These are phyloP conservation scores for Wiebesia pumilae DNA, from an alignment of 1,140 invertebrate genomes.

Conservation along the genomic window DNA sequence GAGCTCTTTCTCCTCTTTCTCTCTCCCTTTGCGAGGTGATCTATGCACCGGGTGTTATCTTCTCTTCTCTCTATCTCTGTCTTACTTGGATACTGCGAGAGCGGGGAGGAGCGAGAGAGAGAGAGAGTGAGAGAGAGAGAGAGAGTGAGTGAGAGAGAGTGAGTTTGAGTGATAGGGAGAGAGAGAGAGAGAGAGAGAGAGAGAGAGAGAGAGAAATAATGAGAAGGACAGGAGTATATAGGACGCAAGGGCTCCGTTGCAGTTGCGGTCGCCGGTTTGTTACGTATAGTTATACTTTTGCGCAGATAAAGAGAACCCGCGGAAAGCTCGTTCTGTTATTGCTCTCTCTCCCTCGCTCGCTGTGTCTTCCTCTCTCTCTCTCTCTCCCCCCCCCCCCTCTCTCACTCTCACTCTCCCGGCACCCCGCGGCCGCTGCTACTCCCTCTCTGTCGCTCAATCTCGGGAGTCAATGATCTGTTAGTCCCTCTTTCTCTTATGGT, in stretches of 20 bases:
- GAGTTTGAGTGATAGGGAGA: not conserved
- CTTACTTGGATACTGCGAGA: not conserved
- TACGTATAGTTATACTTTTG: constrained; percentile 6
- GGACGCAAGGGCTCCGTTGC: constrained; percentile 26
- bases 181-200: not conserved
- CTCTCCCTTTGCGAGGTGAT: constrained; percentile 15
- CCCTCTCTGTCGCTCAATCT: not conserved
- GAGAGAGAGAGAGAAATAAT: not conserved
- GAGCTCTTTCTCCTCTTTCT: not conserved
- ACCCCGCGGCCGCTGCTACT: not conserved
- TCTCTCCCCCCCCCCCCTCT: not conserved
- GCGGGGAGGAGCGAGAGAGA: not conserved
- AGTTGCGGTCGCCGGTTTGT: constrained; percentile 16
- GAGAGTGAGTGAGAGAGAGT: not conserved
- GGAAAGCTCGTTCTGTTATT: constrained; percentile 35
- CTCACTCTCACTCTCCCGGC: constrained; percentile 4
- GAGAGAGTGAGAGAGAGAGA: not conserved
- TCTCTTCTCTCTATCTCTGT: not conserved
- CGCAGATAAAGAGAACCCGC: not conserved
- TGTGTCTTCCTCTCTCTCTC: constrained; percentile 29
- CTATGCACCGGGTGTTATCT: constrained; percentile 12
- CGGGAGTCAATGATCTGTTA: constrained; percentile 52
- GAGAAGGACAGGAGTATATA: not conserved
- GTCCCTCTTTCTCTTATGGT: constrained; percentile 23
- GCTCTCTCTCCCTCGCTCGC: constrained; percentile 27